phyloP scores from a whole-genome alignment of 1,140 invertebrate genomes.

The Maniola jurtina region DNA sequence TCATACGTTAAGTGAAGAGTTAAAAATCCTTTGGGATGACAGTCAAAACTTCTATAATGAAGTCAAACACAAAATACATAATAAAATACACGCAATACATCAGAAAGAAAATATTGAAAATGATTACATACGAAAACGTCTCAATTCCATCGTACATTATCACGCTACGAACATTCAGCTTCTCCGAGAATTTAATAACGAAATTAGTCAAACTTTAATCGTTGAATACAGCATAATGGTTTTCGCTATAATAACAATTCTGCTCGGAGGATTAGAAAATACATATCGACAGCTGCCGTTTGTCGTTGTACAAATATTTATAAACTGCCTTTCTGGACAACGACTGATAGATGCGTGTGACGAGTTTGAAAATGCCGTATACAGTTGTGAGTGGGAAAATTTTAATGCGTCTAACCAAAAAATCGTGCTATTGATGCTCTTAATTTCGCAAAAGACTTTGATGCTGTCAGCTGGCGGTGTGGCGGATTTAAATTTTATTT shows the following conservation, averaged over 20 bases:
- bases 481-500: conserved; percentile 37
- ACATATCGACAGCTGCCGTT: conserved; percentile 51
- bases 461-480: conserved; percentile 53
- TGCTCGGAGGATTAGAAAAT: conserved; percentile 51
- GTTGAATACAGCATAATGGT: conserved; percentile 41
- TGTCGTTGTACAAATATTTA: conserved; percentile 40
- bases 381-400: conserved; percentile 51
- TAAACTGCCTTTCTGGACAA: conserved; percentile 53
- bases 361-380: conserved; percentile 39
- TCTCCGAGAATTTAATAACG: conserved; percentile 28
- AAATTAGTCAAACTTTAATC: conserved; percentile 34
- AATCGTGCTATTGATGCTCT: conserved; percentile 43
- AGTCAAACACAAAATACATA: conserved; percentile 7
- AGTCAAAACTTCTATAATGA: conserved; percentile 28
- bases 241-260: conserved; percentile 41
- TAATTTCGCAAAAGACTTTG: conserved; percentile 51
- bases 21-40: conserved; percentile 41
- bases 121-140: conserved; percentile 30
- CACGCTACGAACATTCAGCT: conserved; percentile 39
- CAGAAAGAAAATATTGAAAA: conserved; percentile 30
- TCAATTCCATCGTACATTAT: conserved; percentile 37
- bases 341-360: conserved; percentile 47
- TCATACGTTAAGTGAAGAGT: conserved; percentile 39
- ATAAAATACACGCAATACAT: not conserved
- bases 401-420: conserved; percentile 46